phyloP scores from a whole-genome alignment of 37 sponge, comb jelly and placozoan species.

The Halisarca cf. caerulea region DNA sequence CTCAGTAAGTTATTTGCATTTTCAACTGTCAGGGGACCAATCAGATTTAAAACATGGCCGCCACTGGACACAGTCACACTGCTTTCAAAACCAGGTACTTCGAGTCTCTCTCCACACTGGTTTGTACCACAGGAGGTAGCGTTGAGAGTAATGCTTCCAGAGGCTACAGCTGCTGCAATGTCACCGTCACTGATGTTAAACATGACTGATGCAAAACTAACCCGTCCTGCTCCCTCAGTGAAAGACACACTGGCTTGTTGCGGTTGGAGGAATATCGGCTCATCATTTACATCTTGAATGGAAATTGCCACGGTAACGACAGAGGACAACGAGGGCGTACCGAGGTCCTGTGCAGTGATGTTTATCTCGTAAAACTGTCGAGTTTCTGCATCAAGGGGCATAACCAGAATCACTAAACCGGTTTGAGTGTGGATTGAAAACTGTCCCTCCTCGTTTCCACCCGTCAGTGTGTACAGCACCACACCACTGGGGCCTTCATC shows the following conservation, averaged over 20 bases:
- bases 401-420: conserved; percentile 49
- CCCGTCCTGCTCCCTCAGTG: conserved; percentile 43
- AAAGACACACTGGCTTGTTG: background rate
- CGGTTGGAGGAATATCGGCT: conserved; percentile 14
- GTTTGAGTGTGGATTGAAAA: conserved; percentile 43
- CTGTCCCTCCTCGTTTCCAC: conserved; percentile 52
- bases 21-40: conserved; percentile 9
- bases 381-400: conserved; percentile 16
- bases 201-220: conserved; percentile 23
- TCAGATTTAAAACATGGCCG: background rate
- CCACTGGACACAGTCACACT: background rate
- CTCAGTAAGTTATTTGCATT: background rate
- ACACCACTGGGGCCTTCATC: conserved; percentile 52
- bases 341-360: conserved; percentile 48
- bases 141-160: conserved; percentile 25
- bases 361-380: background rate
- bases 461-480: conserved; percentile 42
- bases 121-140: background rate
- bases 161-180: conserved; percentile 5
- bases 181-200: conserved; percentile 44
- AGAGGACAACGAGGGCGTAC: conserved; percentile 35
- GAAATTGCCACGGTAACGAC: background rate
- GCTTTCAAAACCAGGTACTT: background rate
- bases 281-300: conserved; percentile 65
- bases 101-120: background rate